These are phyloP conservation scores for Agriopis leucophaearia DNA, from an alignment of 2,888 invertebrate genomes.

Conservation along the genomic window DNA sequence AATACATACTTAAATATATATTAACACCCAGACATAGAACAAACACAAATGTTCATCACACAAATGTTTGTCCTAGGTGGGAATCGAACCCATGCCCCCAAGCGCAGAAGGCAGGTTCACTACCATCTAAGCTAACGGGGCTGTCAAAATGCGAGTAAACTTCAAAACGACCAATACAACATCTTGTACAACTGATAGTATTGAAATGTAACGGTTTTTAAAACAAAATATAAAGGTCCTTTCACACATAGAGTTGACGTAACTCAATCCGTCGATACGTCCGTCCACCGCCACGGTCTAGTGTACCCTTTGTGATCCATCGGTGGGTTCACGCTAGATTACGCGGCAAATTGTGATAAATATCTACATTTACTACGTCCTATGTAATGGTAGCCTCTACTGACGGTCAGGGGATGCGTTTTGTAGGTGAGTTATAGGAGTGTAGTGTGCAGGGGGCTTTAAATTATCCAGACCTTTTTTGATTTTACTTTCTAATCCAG, in stretches of 20 bases:
- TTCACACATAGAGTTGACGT: constrained; percentile 5
- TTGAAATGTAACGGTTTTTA: background rate
- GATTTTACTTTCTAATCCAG: too few species aligned
- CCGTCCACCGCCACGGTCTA: constrained; percentile 52
- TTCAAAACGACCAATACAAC: too few species aligned
- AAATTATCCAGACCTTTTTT: too few species aligned
- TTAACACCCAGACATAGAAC: too few species aligned
- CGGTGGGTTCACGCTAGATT: constrained; percentile 65
- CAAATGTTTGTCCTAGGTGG: too few species aligned
- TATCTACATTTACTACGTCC: constrained; percentile 48
- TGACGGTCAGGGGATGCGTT: constrained; percentile 17
- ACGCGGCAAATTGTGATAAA: constrained; percentile 70
- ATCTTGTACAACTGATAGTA: background rate
- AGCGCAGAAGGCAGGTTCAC: too few species aligned
- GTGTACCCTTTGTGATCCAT: constrained; percentile 60
- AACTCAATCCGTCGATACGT: constrained; percentile 49
- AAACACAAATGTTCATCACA: too few species aligned
- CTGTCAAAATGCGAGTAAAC: too few species aligned
- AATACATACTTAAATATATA: too few species aligned
- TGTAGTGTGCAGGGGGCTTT: background rate
- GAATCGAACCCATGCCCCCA: too few species aligned
- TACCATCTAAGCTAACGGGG: too few species aligned
- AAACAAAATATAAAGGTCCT: constrained; percentile 28
- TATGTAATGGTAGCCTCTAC: background rate
- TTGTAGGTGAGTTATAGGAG: background rate